phyloP scores from a whole-genome alignment of 2,888 invertebrate genomes.

The Spodoptera exigua region DNA sequence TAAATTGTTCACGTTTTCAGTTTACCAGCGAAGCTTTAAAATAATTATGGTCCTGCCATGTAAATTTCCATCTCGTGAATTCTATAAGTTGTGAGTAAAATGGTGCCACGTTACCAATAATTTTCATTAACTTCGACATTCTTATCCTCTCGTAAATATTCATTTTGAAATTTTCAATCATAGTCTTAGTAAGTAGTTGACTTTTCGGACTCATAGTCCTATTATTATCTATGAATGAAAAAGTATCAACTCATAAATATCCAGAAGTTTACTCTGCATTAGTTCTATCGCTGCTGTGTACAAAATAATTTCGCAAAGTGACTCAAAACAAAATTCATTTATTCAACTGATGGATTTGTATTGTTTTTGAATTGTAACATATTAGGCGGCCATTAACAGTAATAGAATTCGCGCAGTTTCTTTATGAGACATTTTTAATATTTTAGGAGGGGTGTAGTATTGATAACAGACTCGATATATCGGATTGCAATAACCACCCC shows the following conservation, averaged over 20 bases:
- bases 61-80: conserved; percentile 35
- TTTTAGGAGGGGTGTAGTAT: conserved; percentile 29
- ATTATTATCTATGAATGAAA: no score
- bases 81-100: conserved; percentile 32
- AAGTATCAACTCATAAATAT: no score
- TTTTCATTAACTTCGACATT: conserved; percentile 41
- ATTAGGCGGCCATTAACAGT: conserved; percentile 45
- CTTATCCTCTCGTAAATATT: no score
- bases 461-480: conserved; percentile 3
- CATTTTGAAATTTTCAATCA: no score
- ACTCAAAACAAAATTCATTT: conserved; percentile 48
- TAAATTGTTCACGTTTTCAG: conserved; percentile 49
- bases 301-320: conserved; percentile 25
- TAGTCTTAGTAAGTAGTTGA: no score
- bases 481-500: conserved; percentile 37
- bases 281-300: conserved; percentile 3
- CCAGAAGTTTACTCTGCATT: no score
- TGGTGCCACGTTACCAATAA: conserved; percentile 29
- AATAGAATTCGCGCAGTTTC: conserved; percentile 32
- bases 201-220: no score
- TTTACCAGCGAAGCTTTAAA: conserved; percentile 35
- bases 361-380: conserved; percentile 54
- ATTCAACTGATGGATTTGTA: conserved; percentile 56
- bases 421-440: conserved; percentile 30
- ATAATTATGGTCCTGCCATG: conserved; percentile 48